Evolutionary conservation across 2,888 invertebrate genomes (phyloP).

Genomic region (Drosophila barbarae): DNA sequence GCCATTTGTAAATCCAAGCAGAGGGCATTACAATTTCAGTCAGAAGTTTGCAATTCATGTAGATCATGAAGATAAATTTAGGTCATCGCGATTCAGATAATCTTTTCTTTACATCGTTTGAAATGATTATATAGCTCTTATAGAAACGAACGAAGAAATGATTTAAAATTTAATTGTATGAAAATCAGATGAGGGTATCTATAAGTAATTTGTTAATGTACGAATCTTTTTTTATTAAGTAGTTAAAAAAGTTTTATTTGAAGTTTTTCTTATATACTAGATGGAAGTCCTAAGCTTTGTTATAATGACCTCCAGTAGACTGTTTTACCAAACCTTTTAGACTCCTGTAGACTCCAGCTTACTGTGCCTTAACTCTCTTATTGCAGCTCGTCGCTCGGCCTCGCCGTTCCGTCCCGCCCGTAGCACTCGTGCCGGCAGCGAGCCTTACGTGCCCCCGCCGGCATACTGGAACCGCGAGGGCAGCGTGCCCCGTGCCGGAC

Average conservation of each 20-base stretch:
- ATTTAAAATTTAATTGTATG: not conserved
- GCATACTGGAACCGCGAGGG: slow-evolving; percentile 65
- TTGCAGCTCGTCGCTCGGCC: slow-evolving; percentile 72
- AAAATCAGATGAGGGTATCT: too few species aligned
- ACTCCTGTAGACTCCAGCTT: slow-evolving; percentile 8
- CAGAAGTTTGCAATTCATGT: not conserved
- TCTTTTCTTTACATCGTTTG: too few species aligned
- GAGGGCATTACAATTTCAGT: not conserved
- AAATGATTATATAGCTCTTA: too few species aligned
- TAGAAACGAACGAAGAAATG: not conserved
- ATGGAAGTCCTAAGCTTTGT: not conserved
- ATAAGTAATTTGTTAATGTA: too few species aligned
- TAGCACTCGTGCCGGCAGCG: slow-evolving; percentile 76
- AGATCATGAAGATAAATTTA: not conserved
- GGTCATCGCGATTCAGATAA: too few species aligned
- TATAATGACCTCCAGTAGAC: not conserved
- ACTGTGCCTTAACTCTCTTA: slow-evolving; percentile 8
- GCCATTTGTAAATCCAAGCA: too few species aligned
- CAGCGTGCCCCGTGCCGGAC: slow-evolving; percentile 74
- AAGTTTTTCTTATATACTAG: not conserved
- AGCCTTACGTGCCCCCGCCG: slow-evolving; percentile 77
- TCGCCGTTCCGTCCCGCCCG: slow-evolving; percentile 70
- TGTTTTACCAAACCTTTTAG: not conserved
- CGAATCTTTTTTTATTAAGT: too few species aligned
- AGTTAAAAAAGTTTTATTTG: not conserved